Evolutionary conservation across 2,888 invertebrate species (phyloP).

Genomic region (Torymus auratus): DNA sequence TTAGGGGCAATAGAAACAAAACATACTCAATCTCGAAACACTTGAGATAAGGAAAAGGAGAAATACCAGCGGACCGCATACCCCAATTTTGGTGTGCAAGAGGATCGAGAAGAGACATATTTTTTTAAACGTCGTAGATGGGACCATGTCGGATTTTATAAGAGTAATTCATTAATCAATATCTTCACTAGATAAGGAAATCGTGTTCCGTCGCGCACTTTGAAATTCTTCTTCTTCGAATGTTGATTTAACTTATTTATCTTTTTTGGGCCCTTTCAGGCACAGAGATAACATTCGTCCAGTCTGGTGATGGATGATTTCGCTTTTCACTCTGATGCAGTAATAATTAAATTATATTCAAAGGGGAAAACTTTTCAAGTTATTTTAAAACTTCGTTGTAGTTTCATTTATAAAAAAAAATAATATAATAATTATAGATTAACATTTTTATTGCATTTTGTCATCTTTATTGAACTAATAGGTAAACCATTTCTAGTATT

Average conservation of each 20-base stretch:
- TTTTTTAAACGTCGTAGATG: conserved; percentile 42
- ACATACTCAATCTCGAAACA: conserved; percentile 72
- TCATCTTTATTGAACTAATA: too few relatives aligned
- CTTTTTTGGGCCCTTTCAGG: background rate
- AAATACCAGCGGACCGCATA: conserved; percentile 62
- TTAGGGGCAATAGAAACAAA: conserved; percentile 74
- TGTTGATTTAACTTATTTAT: background rate
- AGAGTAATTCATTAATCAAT: conserved; percentile 57
- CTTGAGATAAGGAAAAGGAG: conserved; percentile 68
- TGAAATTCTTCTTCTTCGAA: conserved; percentile 16
- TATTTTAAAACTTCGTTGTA: too few relatives aligned
- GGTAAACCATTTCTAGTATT: too few relatives aligned
- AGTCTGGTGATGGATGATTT: too few relatives aligned
- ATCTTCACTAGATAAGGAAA: conserved; percentile 49
- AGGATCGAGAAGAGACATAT: conserved; percentile 36
- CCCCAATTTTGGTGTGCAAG: conserved; percentile 54
- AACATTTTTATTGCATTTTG: too few relatives aligned
- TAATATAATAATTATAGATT: too few relatives aligned
- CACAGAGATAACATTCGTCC: too few relatives aligned
- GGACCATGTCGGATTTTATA: conserved; percentile 38
- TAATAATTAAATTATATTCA: too few relatives aligned
- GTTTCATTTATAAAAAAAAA: too few relatives aligned
- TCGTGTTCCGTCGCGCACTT: conserved; percentile 34
- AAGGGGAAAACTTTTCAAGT: too few relatives aligned
- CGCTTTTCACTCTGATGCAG: too few relatives aligned